Percentiles rank a stretch among this genome's conserved stretches.
Conservation (phyloP, 2,888 invertebrate genomes). For the Campaea margaritaria region DNA sequence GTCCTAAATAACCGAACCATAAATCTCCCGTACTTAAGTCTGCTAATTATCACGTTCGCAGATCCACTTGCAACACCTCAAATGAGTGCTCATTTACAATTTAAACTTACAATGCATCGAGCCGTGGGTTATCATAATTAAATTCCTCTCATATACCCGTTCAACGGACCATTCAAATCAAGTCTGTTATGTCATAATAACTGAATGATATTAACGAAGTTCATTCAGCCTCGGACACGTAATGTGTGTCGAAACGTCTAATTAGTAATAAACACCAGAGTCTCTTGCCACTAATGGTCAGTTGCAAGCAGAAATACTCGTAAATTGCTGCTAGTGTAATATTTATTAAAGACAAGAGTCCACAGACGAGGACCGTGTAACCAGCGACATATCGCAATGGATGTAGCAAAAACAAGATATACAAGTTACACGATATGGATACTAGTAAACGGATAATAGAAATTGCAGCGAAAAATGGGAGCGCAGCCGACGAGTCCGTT, state of each 20-base stretch:
- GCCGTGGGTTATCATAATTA: conserved; percentile 23
- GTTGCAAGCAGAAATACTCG: conserved; percentile 37
- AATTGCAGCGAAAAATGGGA: conserved; percentile 28
- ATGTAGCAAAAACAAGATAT: conserved; percentile 40
- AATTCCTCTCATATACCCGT: conserved; percentile 24
- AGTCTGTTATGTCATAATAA: conserved; percentile 46
- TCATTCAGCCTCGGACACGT: conserved; percentile 49
- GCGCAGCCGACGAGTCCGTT: conserved; percentile 21
- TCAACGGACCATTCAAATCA: conserved; percentile 31
- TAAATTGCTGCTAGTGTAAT: conserved; percentile 25
- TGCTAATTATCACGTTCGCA: conserved; percentile 52
- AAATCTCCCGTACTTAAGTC: conserved; percentile 29
- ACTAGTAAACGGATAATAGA: conserved; percentile 40
- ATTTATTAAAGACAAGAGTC: conserved; percentile 28
- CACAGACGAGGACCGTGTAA: conserved; percentile 39
- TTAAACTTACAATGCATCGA: conserved; percentile 41
- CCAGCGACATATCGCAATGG: conserved; percentile 41
- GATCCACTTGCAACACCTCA: conserved; percentile 45
- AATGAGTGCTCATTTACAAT: conserved; percentile 54
- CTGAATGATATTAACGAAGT: conserved; percentile 47
- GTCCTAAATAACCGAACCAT: conserved; percentile 52
- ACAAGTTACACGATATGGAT: conserved; percentile 36
- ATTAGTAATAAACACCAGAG: conserved; percentile 55
- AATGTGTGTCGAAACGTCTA: conserved; percentile 55
- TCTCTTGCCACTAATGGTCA: conserved; percentile 51